Evolutionary conservation across 2,888 invertebrate genomes (phyloP).

Genomic region (Marasmarcha lunaedactyla): DNA sequence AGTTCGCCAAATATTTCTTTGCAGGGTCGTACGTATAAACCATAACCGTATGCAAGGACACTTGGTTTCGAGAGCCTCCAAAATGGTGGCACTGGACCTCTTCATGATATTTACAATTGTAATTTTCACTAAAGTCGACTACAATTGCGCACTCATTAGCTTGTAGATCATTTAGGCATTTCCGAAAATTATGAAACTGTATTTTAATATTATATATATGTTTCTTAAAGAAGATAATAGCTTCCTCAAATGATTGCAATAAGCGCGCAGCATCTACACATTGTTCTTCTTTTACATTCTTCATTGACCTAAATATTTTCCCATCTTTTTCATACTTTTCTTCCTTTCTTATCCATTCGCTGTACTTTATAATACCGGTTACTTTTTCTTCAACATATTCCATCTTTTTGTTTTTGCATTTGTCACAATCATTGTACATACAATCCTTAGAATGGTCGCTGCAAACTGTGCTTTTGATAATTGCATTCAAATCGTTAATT

Average conservation of each 20-base stretch:
- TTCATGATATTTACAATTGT: constrained; percentile 3
- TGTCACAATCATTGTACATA: no score
- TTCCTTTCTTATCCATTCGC: no score
- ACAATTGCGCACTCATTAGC: constrained; percentile 2
- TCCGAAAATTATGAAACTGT: constrained; percentile 4
- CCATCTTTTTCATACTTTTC: constrained; percentile 8
- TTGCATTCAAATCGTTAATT: neutral
- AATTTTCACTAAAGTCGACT: constrained; percentile 6
- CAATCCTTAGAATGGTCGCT: no score
- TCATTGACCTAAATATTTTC: no score
- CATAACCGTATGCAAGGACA: no score
- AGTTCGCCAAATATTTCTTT: neutral
- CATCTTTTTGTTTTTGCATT: constrained; percentile 2
- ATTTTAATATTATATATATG: no score
- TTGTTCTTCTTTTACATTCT: no score
- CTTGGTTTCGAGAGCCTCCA: no score
- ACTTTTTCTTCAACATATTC: constrained; percentile 2
- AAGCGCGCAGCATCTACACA: no score
- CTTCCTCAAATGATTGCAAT: no score
- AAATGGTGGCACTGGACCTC: constrained; percentile 6
- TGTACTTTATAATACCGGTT: no score
- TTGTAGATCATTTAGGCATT: constrained; percentile 2
- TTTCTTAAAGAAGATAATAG: no score
- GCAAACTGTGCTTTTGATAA: constrained; percentile 2
- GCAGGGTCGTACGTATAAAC: neutral